phyloP scores from a whole-genome alignment of 2,797 vertebrate genomes.

The Silurus lanzhouensis region DNA sequence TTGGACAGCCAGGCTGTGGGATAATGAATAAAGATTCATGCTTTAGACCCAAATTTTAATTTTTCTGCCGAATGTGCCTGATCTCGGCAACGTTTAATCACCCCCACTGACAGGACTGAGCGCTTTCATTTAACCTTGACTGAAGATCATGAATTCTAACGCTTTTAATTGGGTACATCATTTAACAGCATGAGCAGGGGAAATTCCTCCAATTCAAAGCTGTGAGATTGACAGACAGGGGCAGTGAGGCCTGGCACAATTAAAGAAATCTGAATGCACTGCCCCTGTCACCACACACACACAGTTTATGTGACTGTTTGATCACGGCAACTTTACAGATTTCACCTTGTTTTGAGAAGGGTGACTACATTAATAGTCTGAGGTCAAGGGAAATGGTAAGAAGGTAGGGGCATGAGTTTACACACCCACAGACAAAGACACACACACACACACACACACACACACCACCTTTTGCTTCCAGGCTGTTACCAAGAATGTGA shows the following conservation, averaged over 20 bases:
- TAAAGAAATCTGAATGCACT: conserved; percentile 98
- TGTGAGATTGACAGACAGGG: conserved; percentile 99
- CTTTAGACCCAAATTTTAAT: conserved; percentile 98
- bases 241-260: conserved; percentile 98
- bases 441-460: conserved; percentile 42
- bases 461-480: conserved; percentile 55
- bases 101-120: conserved; percentile 99
- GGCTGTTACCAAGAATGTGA: conserved; percentile 61
- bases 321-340: conserved; percentile 88
- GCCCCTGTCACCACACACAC: conserved; percentile 91
- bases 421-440: conserved; percentile 24
- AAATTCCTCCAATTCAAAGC: conserved; percentile 99
- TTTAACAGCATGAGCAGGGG: conserved; percentile 99
- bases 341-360: conserved; percentile 95
- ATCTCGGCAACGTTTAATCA: conserved; percentile 99
- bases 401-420: not conserved
- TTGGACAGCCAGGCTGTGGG: conserved; percentile 91
- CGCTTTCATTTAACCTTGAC: conserved; percentile 99
- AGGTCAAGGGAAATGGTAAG: conserved; percentile 47
- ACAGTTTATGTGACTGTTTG: conserved; percentile 86
- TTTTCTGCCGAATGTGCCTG: conserved; percentile 96
- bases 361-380: conserved; percentile 71
- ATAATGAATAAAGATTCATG: conserved; percentile 99
- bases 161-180: conserved; percentile 99
- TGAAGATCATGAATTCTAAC: conserved; percentile 99